Evolutionary conservation across 2,797 vertebrate genomes (phyloP), one percentile per base, ranked within the genome.

Genomic region (Galaxias olidus): DNA sequence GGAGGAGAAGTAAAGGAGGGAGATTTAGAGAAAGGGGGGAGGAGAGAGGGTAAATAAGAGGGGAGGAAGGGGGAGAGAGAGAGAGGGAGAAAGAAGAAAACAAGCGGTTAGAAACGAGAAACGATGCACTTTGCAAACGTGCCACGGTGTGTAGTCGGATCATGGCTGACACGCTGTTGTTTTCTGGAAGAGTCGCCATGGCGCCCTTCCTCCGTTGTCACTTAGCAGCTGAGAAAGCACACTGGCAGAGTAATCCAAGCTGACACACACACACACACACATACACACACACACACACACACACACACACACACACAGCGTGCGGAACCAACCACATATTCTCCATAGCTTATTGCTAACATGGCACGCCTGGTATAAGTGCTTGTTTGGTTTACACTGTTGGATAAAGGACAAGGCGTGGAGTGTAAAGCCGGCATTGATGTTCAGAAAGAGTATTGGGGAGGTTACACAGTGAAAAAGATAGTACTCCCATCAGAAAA

Each of bases 91-190:
- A 13, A 55, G 12, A 53, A 19, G 40, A 42, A 13, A 50, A 10
- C 43, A 45, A 72, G 72, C 51, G 54, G 61, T 81, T 78, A 62
- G 62, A 47, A 70, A 70, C 1, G 12, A 62, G 62, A 47, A 70
- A 70, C 1, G 12, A 60, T 11, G 14, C 42, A 66, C 12, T 65
- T 76, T 61, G 53, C 64, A 68, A 69, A 60, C 64, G 46, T 78
- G 75, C 76, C 68, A 79, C 69, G 69, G 40, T 8, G 4, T 0
- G 44, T 40, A 59, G 12, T 4, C 13, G 13, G 61, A 73, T 77
- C 68, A 19, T 60, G n/a, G 0, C 49, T 65, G 69, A 70, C 59
- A 54, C 64, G 60, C 18, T 67, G 40, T 69, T 70, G 55, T 57
- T 53, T 63, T 17, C 56, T 60, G 47, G 9, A 15, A 54, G 55